Base-by-base conservation (phyloP, 2,113 vertebrate species). In the Thamnaconus septentrionalis region DNA sequence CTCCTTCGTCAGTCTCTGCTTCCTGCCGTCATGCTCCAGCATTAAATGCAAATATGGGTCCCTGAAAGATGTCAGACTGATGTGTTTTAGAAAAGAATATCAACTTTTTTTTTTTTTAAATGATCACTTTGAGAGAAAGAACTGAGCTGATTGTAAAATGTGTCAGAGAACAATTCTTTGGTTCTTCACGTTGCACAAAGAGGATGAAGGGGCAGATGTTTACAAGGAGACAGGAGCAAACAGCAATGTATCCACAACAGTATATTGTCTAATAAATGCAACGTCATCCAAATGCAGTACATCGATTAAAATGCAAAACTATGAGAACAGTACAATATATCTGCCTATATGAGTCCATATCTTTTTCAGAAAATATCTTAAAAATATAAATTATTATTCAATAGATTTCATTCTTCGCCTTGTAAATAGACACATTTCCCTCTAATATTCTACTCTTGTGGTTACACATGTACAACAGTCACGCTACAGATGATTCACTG, bases 311-410 rank as follows among this genome's bases (percentile, higher is more conserved):
- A 78, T 89, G 71, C 56, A 86, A 83, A 88, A 83, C 74, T 87
- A 88, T 71, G 49, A 75, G 69, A 71, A 86, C 66, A 79, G 55
- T 65, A 78, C 79, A 80, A 86, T 77, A 80, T 75, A 78, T 82
- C 75, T 44, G 50, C 81, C 83, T 86, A 81, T 31, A 31, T 31
- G 18, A 31, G 18, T 31, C 62, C 56, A 74, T 78, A 81, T 50
- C 56, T 60, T 82, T 81, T 10, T 69, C 90, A 88, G 74, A 92
- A 92, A 91, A 90, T 85, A 87, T 70, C 80, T 88, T 71, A 88
- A 89, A 92, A 91, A 92, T 92, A 91, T 92, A 92, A 87, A 91
- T 86, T 61, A 79, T 84, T 9, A 11, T 56, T 56, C 4, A 42
- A 56, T n/a, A 56, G 43, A 56, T 86, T 84, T 50, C 6, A 79